Evolutionary conservation across 1,140 invertebrate species (phyloP).

Genomic region (Helicorthomorpha holstii): DNA sequence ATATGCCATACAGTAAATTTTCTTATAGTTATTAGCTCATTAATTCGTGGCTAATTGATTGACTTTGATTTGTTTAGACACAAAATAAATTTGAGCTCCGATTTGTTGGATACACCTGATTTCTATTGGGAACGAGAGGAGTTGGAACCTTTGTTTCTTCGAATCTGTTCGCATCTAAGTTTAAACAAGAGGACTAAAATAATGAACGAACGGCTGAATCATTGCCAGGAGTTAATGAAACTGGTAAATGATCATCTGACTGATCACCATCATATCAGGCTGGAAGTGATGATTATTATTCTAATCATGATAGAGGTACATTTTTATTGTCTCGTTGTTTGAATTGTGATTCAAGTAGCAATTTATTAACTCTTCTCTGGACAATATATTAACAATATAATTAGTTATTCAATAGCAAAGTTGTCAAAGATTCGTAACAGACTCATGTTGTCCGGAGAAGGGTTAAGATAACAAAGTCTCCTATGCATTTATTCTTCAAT

Average conservation of each 20-base stretch:
- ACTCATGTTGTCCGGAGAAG: too few relatives aligned
- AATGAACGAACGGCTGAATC: slow-evolving; percentile 85
- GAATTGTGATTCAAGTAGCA: slow-evolving; percentile 4
- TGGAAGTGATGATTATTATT: slow-evolving; percentile 93
- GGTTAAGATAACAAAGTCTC: too few relatives aligned
- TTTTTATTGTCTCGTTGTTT: slow-evolving; percentile 3
- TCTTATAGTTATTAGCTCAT: not conserved
- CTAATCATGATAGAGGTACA: slow-evolving; percentile 86
- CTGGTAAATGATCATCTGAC: slow-evolving; percentile 69
- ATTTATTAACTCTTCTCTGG: slow-evolving; percentile 2
- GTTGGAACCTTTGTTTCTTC: slow-evolving; percentile 62
- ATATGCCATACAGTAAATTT: slow-evolving; percentile 48
- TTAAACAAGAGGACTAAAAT: slow-evolving; percentile 65
- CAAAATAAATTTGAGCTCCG: slow-evolving; percentile 78
- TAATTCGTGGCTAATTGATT: not conserved
- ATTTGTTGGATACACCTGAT: slow-evolving; percentile 83
- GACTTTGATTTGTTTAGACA: slow-evolving; percentile 33
- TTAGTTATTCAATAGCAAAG: slow-evolving; percentile 1
- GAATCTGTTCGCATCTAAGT: slow-evolving; percentile 63
- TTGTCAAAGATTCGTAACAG: too few relatives aligned
- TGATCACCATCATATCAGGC: slow-evolving; percentile 70
- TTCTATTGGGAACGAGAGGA: slow-evolving; percentile 92
- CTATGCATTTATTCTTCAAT: too few relatives aligned
- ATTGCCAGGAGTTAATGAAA: slow-evolving; percentile 78
- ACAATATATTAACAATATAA: not conserved